These are phyloP conservation scores for Phenganax subtilis DNA, from an alignment of 92 coral and sea anemone species.

Conservation along the genomic window DNA sequence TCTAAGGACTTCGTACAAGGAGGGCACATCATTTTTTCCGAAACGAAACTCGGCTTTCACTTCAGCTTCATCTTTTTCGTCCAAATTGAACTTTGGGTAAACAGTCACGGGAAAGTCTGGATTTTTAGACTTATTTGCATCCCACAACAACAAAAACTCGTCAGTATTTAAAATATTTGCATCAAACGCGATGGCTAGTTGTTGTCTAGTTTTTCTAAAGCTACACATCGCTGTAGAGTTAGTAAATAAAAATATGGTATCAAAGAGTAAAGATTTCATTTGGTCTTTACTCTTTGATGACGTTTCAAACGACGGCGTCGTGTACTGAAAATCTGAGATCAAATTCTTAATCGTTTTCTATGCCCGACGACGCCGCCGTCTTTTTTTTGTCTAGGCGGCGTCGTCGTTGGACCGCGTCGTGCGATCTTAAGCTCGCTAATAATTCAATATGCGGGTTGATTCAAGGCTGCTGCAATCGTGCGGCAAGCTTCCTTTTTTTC, in stretches of 20 bases:
- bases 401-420: neutral
- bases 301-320: conserved; percentile 6
- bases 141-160: conserved; percentile 28
- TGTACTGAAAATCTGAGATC: neutral
- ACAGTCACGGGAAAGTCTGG: conserved; percentile 4
- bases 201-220: conserved; percentile 21
- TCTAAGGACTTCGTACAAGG: neutral
- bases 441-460: conserved; percentile 26
- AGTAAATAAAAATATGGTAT: neutral
- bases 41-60: conserved; percentile 4
- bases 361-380: conserved; percentile 9
- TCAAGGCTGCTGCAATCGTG: conserved; percentile 19
- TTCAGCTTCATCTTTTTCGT: neutral
- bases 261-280: conserved; percentile 13
- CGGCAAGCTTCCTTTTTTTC: conserved; percentile 23
- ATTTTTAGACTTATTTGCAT: conserved; percentile 20
- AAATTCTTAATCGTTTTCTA: neutral
- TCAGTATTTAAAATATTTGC: conserved; percentile 17
- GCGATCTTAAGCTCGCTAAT: neutral
- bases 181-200: conserved; percentile 12
- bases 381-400: neutral
- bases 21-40: neutral
- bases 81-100: neutral
- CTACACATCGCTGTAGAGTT: neutral
- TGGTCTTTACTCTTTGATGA: conserved; percentile 20